These are phyloP conservation scores for Lathamus discolor DNA, from an alignment of 2,113 vertebrate species.

Conservation along the genomic window DNA sequence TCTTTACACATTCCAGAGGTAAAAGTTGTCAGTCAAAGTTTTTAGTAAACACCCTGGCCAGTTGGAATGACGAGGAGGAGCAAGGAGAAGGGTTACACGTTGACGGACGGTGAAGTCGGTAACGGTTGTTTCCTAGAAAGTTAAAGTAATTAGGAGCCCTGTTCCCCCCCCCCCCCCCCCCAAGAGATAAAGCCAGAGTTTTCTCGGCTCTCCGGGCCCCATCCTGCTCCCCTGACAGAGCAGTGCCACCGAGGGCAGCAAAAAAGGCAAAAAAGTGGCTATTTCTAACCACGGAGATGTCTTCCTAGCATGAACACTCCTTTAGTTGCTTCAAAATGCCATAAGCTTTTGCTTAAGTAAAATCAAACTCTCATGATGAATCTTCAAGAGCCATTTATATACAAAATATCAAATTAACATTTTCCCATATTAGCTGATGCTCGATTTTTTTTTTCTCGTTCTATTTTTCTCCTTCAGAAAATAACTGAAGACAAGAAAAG, in stretches of 20 bases:
- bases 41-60: neutral
- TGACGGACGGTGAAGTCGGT: neutral
- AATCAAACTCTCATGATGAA: neutral
- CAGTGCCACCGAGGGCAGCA: neutral
- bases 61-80: neutral
- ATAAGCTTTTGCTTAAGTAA: neutral
- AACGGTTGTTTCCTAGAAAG: slow-evolving; percentile 21
- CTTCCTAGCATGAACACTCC: neutral
- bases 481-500: neutral
- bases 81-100: neutral
- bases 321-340: neutral
- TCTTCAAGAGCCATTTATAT: neutral
- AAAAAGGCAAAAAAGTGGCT: neutral
- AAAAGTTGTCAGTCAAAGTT: slow-evolving; percentile 24
- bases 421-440: neutral
- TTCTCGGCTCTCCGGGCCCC: neutral
- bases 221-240: neutral
- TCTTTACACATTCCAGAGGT: slow-evolving; percentile 34
- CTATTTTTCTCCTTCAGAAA: neutral
- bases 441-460: neutral
- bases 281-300: neutral
- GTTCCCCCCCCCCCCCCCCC: neutral
- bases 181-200: neutral
- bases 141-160: neutral
- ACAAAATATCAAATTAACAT: slow-evolving; percentile 3